Evolutionary conservation across 2,888 invertebrate genomes (phyloP), one percentile per base, ranked within the genome.

Genomic region (Andrena fulva): DNA sequence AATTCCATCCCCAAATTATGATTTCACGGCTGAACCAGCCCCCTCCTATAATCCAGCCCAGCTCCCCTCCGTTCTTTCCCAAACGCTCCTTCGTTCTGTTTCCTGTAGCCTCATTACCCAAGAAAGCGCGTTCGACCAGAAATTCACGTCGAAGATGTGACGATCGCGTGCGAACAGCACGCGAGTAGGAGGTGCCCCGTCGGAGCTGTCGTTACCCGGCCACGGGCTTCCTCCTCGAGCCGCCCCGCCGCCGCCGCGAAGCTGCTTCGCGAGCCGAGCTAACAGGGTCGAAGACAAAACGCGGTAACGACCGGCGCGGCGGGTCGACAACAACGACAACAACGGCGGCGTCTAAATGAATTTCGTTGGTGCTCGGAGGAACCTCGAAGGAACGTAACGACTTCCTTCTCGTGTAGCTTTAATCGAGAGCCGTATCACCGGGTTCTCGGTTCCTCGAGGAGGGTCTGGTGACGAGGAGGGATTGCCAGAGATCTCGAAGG

Each of bases 361-460:
- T 87, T 85, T 85, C 75, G 82, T 78, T 77, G 80, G 24, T 63
- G 60, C 27, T 74, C 66, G 67, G 62, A 54, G 75, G 66, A 72
- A 74, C 63, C 60, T 71, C 77, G 72, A 78, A 76, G 68, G 72
- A 59, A 52, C 70, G 75, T 81, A 87, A 87, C 84, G 86, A 87
- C 86, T 87, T 85, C 85, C 85, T 85, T 78, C 77, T 83, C 70
- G 76, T 78, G 82, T 82, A 84, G 77, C 78, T 82, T 82, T 87
- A 87, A 87, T 87, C 88, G 82, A 67, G 76, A 72, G 31, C 56
- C 73, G 63, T 79, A 80, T 81, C 85, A 77, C 75, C 74, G 78
- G 71, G 72, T 66, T 77, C 62, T 68, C 64, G 75, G 56, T 66
- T 69, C 72, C 68, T 70, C 72, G 64, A 66, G 27, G 60, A 74